Base-by-base conservation (phyloP, 2,113 vertebrate genomes). In the Scophthalmus maximus region DNA sequence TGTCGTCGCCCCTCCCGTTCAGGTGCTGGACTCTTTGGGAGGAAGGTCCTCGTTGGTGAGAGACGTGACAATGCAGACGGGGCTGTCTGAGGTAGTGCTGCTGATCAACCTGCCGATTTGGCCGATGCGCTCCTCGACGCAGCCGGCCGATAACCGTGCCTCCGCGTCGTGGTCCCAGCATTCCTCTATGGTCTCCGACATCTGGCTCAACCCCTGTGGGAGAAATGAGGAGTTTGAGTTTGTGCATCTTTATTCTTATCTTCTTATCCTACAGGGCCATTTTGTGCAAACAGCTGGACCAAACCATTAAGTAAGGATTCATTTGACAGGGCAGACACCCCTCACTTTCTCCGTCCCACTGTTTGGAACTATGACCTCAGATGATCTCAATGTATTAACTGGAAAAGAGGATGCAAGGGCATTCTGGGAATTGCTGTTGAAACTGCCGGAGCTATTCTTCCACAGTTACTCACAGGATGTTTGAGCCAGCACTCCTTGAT, bases 111-210 rank as follows among this genome's bases (percentile, higher is more conserved):
- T 95, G 87, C 96, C 87, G 92, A 98, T 96, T 93, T 97, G 96
- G 66, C 94, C 93, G 58, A 99, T 96, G 73, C 98, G 94, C 87
- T 99, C 97, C 84, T 97, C 97, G 23, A 99, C 97, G 50, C 98
- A 99, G 44, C 98, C 97, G 0, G 98, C 97, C 0, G 98, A 99
- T 75, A 99, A 77, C 71, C 98, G 91, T 8, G 98, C 98, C 85
- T 99, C 98, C 0, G 97, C 97, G 36, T 99, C 98, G 1, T 99
- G 97, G 95, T 99, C 97, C 98, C 98, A 99, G 88, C 97, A 99
- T 79, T 99, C 98, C 91, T 99, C 98, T 47, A 98, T 96, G 1
- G 98, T 99, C 83, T 99, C 98, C 27, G 95, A 96, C 56, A 99
- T 94, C 94, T 98, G 97, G 22, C 95, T 93, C 94, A 99, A 93